Conservation (phyloP, 2,113 vertebrate species). For the Otus sunia region DNA sequence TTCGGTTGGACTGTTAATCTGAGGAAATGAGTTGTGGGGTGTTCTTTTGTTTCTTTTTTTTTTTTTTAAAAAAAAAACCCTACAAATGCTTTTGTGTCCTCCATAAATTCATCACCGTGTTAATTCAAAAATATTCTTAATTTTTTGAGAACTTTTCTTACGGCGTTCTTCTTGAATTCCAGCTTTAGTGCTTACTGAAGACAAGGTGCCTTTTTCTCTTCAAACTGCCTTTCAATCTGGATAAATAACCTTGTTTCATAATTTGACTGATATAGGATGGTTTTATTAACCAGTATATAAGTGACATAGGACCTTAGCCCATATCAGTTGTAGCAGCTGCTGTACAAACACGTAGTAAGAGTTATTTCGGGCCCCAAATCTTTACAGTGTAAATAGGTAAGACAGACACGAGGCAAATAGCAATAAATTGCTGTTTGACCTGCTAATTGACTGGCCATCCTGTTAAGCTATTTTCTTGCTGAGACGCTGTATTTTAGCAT, state of each 20-base stretch:
- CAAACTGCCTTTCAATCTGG: background rate
- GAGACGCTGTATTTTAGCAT: background rate
- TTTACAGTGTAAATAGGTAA: background rate
- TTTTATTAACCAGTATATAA: background rate
- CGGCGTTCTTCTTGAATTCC: background rate
- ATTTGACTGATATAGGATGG: background rate
- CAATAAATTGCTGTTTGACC: background rate
- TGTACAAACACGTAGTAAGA: background rate
- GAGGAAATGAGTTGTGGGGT: rapidly evolving
- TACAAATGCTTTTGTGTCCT: background rate
- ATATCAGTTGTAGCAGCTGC: background rate
- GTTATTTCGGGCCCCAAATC: background rate
- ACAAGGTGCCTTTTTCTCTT: background rate
- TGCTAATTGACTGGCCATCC: background rate
- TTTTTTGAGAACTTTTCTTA: background rate
- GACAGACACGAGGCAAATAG: background rate
- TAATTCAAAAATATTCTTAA: background rate
- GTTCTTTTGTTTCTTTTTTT: background rate
- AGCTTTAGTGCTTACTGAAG: background rate
- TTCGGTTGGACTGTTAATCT: background rate
- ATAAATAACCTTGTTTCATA: background rate
- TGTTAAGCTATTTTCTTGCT: background rate
- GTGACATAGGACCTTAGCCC: background rate
- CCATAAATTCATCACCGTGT: background rate
- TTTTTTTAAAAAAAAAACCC: background rate